Evolutionary conservation across 1,140 invertebrate species (phyloP), one percentile per base, ranked within the genome.

Genomic region (Lepidurus packardi): DNA sequence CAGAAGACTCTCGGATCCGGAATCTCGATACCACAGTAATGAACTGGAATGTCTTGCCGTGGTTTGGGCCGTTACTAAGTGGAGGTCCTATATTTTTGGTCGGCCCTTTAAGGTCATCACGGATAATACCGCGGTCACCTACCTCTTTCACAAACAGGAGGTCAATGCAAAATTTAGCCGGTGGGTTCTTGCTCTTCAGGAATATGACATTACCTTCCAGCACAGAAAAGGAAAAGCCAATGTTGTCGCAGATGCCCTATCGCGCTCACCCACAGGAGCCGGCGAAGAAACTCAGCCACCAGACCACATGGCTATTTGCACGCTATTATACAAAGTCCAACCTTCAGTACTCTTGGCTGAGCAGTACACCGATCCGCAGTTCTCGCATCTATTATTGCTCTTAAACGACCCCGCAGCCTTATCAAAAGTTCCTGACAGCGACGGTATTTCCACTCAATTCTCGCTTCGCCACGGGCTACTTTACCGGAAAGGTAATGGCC

Each of bases 41-140:
- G 84, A 88, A 81, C 77, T 79, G 73, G 87, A 88, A 83, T 82
- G 82, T 73, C 80, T 88, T 34, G 86, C 84, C 21, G 75, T 87
- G 11, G 74, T 86, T 13, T 83, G 81, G 79, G 82, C 82, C 1
- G 81, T 87, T 1, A 80, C 83, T 25, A 82, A 84, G 43, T 83
- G 84, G 53, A 42, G 82, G 16, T 78, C 78, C 73, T 87, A 85
- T 80, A 21, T 87, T 9, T 79, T 83, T 76, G 84, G 83, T 10
- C 81, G 81, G 16, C 77, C 82, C 21, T 86, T 87, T 77, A 83
- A 73, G 1, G 82, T 86, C 2, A 42, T 83, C 10, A 86, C 86
- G 2, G 86, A 88, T 77, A 85, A 87, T 73, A 24, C 79, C 82
- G 7, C 77, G 16, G 73, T 74, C 6, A 79, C 80, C 42, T 89